Percentiles rank a stretch among this genome's conserved stretches.
phyloP scores from a whole-genome alignment of 2,888 invertebrate species.

The Nebria brevicollis region DNA sequence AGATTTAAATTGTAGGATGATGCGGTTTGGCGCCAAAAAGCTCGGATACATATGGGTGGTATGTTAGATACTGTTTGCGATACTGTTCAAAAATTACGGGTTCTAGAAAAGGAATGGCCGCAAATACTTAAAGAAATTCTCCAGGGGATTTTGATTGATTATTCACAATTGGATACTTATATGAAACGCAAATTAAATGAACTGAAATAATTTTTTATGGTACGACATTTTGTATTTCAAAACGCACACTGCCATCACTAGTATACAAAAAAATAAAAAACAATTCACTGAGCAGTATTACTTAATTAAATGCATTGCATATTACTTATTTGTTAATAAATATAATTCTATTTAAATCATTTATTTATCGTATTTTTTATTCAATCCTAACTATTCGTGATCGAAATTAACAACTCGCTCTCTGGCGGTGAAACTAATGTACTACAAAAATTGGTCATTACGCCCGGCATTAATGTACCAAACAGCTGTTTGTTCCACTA shows the following conservation, averaged over 20 bases:
- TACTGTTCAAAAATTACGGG: slow-evolving; percentile 79
- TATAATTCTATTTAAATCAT: slow-evolving; percentile 4
- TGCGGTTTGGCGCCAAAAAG: slow-evolving; percentile 77
- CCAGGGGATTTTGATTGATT: slow-evolving; percentile 80
- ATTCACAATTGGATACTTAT: slow-evolving; percentile 82
- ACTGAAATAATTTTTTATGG: slow-evolving; percentile 60
- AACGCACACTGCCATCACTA: slow-evolving; percentile 42
- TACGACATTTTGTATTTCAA: slow-evolving; percentile 41
- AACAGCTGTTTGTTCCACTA: too few relatives aligned
- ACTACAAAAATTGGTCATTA: too few relatives aligned
- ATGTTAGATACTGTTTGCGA: slow-evolving; percentile 79
- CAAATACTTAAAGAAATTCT: slow-evolving; percentile 80
- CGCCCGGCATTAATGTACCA: too few relatives aligned
- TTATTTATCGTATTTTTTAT: not conserved
- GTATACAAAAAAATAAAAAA: not conserved
- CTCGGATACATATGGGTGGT: slow-evolving; percentile 74
- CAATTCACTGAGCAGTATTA: slow-evolving; percentile 43
- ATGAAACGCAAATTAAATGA: slow-evolving; percentile 75
- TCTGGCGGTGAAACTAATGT: too few relatives aligned
- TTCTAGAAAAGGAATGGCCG: slow-evolving; percentile 82
- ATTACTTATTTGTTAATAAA: slow-evolving; percentile 37
- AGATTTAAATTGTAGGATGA: slow-evolving; percentile 68
- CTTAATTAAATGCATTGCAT: slow-evolving; percentile 35
- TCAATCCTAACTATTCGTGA: too few relatives aligned
- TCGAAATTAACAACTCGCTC: too few relatives aligned